Evolutionary conservation across 2,113 vertebrate species (phyloP).

Genomic region (Calyptomena viridis): DNA sequence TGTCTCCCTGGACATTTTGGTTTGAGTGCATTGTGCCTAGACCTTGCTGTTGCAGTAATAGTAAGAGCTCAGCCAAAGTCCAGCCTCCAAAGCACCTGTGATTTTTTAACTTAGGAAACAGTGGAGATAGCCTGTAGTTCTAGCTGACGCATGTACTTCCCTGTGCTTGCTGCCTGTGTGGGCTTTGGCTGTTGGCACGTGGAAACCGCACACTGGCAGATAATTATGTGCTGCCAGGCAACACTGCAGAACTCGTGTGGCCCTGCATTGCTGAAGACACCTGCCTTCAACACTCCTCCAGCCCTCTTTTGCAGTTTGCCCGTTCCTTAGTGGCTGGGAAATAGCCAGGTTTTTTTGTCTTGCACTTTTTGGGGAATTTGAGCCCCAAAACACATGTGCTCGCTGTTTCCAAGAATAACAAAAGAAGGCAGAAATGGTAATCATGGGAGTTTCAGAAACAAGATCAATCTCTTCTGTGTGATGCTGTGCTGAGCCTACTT

Average conservation of each 20-base stretch:
- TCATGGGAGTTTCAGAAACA: not conserved
- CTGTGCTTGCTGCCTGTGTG: conserved; percentile 5
- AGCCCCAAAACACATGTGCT: not conserved
- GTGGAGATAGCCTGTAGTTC: not conserved
- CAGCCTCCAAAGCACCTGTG: not conserved
- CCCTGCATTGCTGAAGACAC: conserved; percentile 38
- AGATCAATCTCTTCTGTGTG: not conserved
- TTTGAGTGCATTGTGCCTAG: not conserved
- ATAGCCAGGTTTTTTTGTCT: not conserved
- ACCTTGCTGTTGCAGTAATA: not conserved
- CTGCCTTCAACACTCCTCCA: conserved; percentile 29
- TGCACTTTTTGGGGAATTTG: not conserved
- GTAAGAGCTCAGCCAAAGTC: not conserved
- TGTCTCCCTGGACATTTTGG: not conserved
- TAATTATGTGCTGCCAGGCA: conserved; percentile 68
- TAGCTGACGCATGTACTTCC: not conserved
- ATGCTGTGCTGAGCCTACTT: not conserved
- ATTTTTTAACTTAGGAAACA: not conserved
- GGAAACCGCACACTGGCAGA: conserved; percentile 43
- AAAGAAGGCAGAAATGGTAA: not conserved
- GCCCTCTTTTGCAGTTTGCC: not conserved
- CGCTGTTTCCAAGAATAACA: not conserved
- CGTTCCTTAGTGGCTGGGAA: not conserved
- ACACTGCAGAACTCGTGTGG: conserved; percentile 29
- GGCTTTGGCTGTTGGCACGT: conserved; percentile 34